phyloP scores from a whole-genome alignment of 2,888 invertebrate genomes.

The Orthonychiurus folsomi region DNA sequence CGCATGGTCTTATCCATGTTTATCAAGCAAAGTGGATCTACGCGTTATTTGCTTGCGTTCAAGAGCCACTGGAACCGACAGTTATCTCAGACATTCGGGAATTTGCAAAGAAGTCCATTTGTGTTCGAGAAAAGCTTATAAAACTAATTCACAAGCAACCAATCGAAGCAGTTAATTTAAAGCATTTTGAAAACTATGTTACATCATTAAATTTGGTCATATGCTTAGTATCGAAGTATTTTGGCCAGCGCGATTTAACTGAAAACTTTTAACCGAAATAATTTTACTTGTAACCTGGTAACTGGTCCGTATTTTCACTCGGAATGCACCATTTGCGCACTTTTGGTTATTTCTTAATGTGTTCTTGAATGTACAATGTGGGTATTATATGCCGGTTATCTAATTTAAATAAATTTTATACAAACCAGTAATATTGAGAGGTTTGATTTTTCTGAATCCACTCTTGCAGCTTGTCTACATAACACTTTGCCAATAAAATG shows the following conservation, averaged over 20 bases:
- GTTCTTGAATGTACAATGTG: too few relatives aligned
- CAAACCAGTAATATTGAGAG: too few relatives aligned
- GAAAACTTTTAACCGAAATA: constrained; percentile 4
- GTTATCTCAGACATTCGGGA: background rate
- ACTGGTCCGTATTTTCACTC: too few relatives aligned
- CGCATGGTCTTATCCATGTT: constrained; percentile 22
- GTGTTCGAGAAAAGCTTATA: background rate
- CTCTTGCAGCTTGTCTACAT: too few relatives aligned
- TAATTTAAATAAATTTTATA: too few relatives aligned
- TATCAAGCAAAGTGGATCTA: constrained; percentile 61
- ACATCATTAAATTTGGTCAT: constrained; percentile 33
- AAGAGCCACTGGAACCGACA: constrained; percentile 60
- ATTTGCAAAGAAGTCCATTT: background rate
- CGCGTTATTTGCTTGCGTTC: constrained; percentile 55
- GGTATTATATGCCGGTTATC: too few relatives aligned
- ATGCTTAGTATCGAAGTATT: constrained; percentile 31
- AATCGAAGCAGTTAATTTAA: background rate
- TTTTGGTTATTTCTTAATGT: too few relatives aligned
- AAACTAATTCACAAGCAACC: background rate
- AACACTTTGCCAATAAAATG: too few relatives aligned
- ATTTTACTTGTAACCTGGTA: too few relatives aligned
- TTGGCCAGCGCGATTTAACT: constrained; percentile 33
- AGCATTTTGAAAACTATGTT: constrained; percentile 7
- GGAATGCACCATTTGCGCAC: too few relatives aligned
- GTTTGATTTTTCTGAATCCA: too few relatives aligned